A percentile compares a stretch with the other conserved stretches of the same genome.
Evolutionary conservation across 2,888 invertebrate species (phyloP).

Genomic region (Atrina japonica): DNA sequence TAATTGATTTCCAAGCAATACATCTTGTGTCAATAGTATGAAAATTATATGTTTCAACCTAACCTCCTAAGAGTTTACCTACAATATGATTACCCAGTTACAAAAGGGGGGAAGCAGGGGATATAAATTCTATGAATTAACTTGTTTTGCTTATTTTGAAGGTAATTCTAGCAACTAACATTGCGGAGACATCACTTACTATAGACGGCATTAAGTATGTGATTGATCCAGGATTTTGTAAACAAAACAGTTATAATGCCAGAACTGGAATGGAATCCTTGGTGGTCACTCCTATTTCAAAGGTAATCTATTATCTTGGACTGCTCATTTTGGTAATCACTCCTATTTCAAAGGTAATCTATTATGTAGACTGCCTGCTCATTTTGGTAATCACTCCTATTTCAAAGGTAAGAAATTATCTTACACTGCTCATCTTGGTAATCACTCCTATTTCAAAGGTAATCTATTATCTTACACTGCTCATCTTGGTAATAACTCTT

Average conservation of each 20-base stretch:
- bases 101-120: too few relatives aligned
- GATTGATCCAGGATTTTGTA: conserved; percentile 99
- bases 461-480: conserved; percentile 97
- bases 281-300: conserved; percentile 98
- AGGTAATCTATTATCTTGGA: conserved; percentile 89
- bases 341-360: conserved; percentile 96
- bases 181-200: conserved; percentile 99
- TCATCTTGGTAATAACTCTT: conserved; percentile 97
- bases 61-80: too few relatives aligned
- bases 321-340: conserved; percentile 99
- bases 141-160: too few relatives aligned
- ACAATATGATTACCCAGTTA: too few relatives aligned
- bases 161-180: conserved; percentile 98
- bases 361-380: conserved; percentile 99
- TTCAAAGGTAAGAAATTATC: too few relatives aligned
- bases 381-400: conserved; percentile 98
- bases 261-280: conserved; percentile 99
- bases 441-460: conserved; percentile 98
- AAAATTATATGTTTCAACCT: too few relatives aligned
- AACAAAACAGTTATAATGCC: conserved; percentile 98
- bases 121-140: too few relatives aligned
- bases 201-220: conserved; percentile 99
- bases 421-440: too few relatives aligned
- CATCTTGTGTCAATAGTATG: too few relatives aligned
- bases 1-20: too few relatives aligned